phyloP scores from a whole-genome alignment of 2,888 invertebrate genomes.

The Adelphocoris suturalis region DNA sequence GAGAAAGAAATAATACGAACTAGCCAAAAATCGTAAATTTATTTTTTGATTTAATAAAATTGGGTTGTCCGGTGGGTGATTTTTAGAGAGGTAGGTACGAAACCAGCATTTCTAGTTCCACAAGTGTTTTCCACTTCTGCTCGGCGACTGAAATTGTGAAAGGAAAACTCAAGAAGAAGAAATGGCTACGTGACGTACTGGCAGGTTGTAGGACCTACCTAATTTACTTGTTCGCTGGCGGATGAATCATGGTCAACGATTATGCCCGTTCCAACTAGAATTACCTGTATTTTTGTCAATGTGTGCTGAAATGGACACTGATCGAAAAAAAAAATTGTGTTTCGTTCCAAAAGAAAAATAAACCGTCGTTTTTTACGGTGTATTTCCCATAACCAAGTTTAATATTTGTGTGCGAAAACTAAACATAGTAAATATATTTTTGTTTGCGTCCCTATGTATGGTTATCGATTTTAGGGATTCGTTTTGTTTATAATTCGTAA shows the following conservation, averaged over 20 bases:
- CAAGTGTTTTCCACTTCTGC: not conserved
- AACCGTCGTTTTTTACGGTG: not conserved
- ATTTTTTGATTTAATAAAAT: not conserved
- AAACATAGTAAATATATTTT: conserved; percentile 17
- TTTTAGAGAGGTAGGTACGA: too few relatives aligned
- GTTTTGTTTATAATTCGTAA: not conserved
- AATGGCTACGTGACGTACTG: not conserved
- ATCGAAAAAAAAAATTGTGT: conserved; percentile 1
- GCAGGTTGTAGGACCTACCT: not conserved
- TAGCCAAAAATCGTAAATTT: conserved; percentile 1
- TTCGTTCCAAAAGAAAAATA: not conserved
- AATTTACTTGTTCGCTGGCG: not conserved
- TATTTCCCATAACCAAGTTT: not conserved
- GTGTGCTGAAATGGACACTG: conserved; percentile 25
- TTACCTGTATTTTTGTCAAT: not conserved
- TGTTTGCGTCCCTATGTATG: not conserved
- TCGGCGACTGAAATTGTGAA: not conserved
- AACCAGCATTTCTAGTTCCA: too few relatives aligned
- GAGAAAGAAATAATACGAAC: not conserved
- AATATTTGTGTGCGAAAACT: conserved; percentile 1
- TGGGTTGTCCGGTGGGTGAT: not conserved
- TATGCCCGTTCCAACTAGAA: conserved; percentile 8
- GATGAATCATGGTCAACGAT: conserved; percentile 36
- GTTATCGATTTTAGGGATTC: not conserved
- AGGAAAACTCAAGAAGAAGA: not conserved